Evolutionary conservation across 1,140 invertebrate genomes (phyloP).

Genomic region (Neelides sp.): DNA sequence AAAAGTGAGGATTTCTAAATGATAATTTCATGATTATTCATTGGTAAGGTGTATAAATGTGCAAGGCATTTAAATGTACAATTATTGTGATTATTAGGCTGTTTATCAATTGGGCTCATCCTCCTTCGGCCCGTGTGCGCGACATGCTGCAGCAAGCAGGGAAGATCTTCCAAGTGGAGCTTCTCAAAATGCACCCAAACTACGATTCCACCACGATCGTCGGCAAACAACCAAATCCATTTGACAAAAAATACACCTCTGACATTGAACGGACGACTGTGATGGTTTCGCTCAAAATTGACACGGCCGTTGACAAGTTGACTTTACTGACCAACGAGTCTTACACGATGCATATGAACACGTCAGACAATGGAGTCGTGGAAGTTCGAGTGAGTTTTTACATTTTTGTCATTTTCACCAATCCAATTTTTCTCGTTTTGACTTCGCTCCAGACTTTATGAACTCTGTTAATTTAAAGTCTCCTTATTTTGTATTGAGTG

Average conservation of each 20-base stretch:
- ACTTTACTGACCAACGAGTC: conserved; percentile 54
- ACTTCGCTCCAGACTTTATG: too few species aligned
- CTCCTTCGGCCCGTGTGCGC: conserved; percentile 25
- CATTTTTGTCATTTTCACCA: too few species aligned
- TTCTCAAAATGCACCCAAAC: conserved; percentile 30
- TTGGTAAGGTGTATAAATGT: too few species aligned
- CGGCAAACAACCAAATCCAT: conserved; percentile 30
- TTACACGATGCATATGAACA: conserved; percentile 46
- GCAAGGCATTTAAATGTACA: background rate
- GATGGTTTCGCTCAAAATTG: conserved; percentile 30
- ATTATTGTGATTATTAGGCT: conserved; percentile 11
- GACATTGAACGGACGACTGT: conserved; percentile 32
- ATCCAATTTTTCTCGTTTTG: too few species aligned
- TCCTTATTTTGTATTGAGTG: too few species aligned
- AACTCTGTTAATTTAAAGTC: too few species aligned
- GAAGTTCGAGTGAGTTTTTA: conserved; percentile 36
- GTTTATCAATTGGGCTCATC: conserved; percentile 31
- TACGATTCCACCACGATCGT: conserved; percentile 17
- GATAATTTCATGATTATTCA: too few species aligned
- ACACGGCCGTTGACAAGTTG: conserved; percentile 35
- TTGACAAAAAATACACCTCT: conserved; percentile 29
- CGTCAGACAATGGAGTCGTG: conserved; percentile 31
- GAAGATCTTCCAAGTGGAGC: conserved; percentile 29
- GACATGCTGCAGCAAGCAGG: conserved; percentile 31
- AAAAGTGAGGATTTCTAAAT: too few species aligned